Evolutionary conservation across 2,888 invertebrate species (phyloP).

Genomic region (Drosophila kokeensis): DNA sequence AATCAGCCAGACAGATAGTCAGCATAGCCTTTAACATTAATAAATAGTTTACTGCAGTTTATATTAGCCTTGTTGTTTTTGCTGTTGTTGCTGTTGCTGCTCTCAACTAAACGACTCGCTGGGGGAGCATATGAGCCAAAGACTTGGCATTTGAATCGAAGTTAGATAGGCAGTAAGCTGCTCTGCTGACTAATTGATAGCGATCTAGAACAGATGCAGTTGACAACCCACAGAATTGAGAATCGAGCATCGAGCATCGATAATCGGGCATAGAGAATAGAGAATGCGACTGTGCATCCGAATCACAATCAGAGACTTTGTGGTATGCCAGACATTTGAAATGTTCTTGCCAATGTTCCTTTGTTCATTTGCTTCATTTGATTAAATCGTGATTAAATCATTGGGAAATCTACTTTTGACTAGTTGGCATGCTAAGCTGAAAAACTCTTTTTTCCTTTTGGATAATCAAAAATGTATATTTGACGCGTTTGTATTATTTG

Average conservation of each 20-base stretch:
- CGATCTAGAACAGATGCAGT: constrained; percentile 56
- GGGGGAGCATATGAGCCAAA: constrained; percentile 50
- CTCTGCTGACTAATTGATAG: constrained; percentile 64
- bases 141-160: constrained; percentile 69
- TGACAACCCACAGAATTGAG: constrained; percentile 48
- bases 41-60: constrained; percentile 67
- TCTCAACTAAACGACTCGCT: constrained; percentile 28
- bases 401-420: constrained; percentile 13
- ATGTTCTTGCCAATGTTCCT: constrained; percentile 6
- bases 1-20: neutral
- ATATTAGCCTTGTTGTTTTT: constrained; percentile 16
- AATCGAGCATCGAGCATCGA: constrained; percentile 4
- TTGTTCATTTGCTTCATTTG: neutral
- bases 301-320: constrained; percentile 15
- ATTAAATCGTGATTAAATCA: constrained; percentile 20
- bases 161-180: constrained; percentile 42
- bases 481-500: neutral
- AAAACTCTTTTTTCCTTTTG: neutral
- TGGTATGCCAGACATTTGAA: constrained; percentile 2
- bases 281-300: constrained; percentile 1
- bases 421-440: neutral
- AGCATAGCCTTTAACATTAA: constrained; percentile 67
- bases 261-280: neutral
- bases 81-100: constrained; percentile 1
- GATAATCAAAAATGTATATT: neutral